phyloP scores from a whole-genome alignment of 2,888 invertebrate species.

The Pandemis heparana region DNA sequence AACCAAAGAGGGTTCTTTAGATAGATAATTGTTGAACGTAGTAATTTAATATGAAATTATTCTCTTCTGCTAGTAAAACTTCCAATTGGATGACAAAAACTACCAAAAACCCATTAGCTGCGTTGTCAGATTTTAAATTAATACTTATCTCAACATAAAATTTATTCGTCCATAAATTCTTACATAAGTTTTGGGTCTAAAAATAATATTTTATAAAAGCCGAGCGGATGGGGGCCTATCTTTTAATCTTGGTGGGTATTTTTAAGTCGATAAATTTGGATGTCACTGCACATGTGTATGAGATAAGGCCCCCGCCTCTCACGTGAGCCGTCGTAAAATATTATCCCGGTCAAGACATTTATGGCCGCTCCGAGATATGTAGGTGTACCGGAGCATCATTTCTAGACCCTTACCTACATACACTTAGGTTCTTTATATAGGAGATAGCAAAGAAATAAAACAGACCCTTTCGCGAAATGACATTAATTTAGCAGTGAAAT shows the following conservation, averaged over 20 bases:
- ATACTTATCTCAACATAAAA: slow-evolving; percentile 39
- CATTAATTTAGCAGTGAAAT: background rate
- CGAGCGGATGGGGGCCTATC: slow-evolving; percentile 68
- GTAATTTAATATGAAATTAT: no score
- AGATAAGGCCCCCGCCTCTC: slow-evolving; percentile 79
- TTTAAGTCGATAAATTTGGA: slow-evolving; percentile 83
- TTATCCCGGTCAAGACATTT: slow-evolving; percentile 82
- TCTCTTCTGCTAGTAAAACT: background rate
- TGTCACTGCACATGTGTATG: slow-evolving; percentile 80
- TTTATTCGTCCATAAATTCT: slow-evolving; percentile 40
- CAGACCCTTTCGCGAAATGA: slow-evolving; percentile 22
- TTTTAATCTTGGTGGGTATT: slow-evolving; percentile 81
- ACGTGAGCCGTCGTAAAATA: slow-evolving; percentile 80
- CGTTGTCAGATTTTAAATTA: slow-evolving; percentile 41
- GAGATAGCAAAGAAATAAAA: slow-evolving; percentile 32
- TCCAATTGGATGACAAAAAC: slow-evolving; percentile 21
- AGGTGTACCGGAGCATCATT: slow-evolving; percentile 74
- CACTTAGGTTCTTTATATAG: slow-evolving; percentile 34
- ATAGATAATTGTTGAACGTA: background rate
- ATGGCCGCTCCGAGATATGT: slow-evolving; percentile 70
- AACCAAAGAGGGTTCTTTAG: no score
- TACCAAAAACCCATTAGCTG: slow-evolving; percentile 35
- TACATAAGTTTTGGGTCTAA: slow-evolving; percentile 50
- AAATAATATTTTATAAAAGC: slow-evolving; percentile 73
- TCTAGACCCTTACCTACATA: slow-evolving; percentile 51